A percentile compares a stretch with the other conserved stretches of the same genome.
Conservation (phyloP, 2,888 invertebrate genomes). For the Rhamnusium bicolor region DNA sequence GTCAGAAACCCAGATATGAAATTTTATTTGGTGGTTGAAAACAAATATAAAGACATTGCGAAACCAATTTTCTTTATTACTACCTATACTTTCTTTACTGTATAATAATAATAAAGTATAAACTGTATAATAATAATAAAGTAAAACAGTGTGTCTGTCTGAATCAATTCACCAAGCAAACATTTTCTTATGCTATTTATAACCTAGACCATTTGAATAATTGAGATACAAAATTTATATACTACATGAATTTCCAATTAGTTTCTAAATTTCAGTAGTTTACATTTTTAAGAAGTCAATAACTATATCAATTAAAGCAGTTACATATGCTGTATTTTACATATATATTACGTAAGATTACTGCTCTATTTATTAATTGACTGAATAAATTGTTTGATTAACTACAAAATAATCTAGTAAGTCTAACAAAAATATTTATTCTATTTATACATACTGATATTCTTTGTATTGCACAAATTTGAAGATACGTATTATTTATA, state of each 20-base stretch:
- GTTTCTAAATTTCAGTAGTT: conserved; percentile 16
- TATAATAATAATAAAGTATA: too few relatives aligned
- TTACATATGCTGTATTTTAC: conserved; percentile 42
- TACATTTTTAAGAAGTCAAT: neutral
- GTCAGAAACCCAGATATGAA: too few relatives aligned
- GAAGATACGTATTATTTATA: too few relatives aligned
- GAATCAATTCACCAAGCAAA: too few relatives aligned
- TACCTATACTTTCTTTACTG: too few relatives aligned
- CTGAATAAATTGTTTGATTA: conserved; percentile 34
- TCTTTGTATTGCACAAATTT: neutral
- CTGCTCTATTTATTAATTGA: conserved; percentile 43
- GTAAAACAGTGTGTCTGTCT: too few relatives aligned
- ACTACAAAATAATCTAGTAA: conserved; percentile 34
- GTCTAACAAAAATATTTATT: conserved; percentile 2
- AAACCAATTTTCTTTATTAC: too few relatives aligned
- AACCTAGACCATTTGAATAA: conserved; percentile 6
- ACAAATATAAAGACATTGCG: too few relatives aligned
- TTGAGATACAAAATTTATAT: conserved; percentile 19
- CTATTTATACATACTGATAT: neutral
- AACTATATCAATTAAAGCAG: conserved; percentile 4
- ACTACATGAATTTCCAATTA: conserved; percentile 14
- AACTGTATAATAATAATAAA: too few relatives aligned
- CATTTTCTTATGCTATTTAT: neutral
- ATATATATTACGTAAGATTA: conserved; percentile 46
- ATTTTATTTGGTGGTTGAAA: too few relatives aligned